Evolutionary conservation across 2,888 invertebrate species (phyloP), one percentile per base, ranked within the genome.

Genomic region (Dynastes maya): DNA sequence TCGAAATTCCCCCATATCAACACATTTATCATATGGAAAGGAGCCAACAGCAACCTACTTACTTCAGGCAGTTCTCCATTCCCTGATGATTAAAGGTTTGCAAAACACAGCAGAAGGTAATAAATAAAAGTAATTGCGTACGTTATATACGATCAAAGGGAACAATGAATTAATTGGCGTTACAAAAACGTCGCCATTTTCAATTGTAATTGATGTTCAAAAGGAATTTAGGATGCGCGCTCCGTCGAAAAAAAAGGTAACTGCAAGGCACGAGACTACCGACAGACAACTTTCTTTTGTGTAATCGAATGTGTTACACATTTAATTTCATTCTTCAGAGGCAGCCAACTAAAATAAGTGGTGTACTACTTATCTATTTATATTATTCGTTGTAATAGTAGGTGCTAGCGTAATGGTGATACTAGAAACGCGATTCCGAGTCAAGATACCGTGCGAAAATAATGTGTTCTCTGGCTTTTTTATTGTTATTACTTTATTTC

Each of bases 281-380:
- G 40, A 53, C 76, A 78, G 79, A 77, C 79, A 77, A 80, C 80
- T 80, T 81, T 81, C 80, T 79, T 81, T 72, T 80, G 81, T 81
- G 79, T 80, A 77, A 78, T 80, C 78, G 77, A 80, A 80, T 81
- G 78, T 80, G 80, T 81, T 77, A 80, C 81, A 81, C 81, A 81
- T 81, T 81, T 78, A 72, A 40, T 72, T 72, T 58, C 58, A 72
- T 72, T 72, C 58, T 58, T 72, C 22, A 53, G 37, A 55, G 11
- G 37, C 40, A 40, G 40, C 13, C 58, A 32, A 13, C 22, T 72
- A 40, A 61, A 72, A 72, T 72, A 72, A 40, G 22, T 55, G 58
- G 58, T 55, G 72, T 22, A 61, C 72, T 58, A 72, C 72, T 72
- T 72, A 58, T 67, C 22, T 67, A 45, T 67, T 45, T 67, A 67